phyloP scores from a whole-genome alignment of 2,113 vertebrate genomes.

The Glaucidium brasilianum region DNA sequence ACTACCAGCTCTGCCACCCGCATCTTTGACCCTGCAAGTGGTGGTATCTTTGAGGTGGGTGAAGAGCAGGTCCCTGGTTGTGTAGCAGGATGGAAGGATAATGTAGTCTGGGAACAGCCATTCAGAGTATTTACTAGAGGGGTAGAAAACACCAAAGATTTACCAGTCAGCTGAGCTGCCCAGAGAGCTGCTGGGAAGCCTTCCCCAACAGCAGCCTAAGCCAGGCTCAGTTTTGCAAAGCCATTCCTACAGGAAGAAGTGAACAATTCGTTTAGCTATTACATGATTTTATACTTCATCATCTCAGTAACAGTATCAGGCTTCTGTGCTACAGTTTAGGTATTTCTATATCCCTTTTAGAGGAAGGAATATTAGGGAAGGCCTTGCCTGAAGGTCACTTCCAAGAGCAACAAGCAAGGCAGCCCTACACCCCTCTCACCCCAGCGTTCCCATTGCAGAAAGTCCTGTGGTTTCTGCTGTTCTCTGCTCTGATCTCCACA shows the following conservation, averaged over 20 bases:
- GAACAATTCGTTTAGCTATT: neutral
- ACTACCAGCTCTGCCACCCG: constrained; percentile 79
- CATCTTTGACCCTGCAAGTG: neutral
- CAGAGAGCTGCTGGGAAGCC: neutral
- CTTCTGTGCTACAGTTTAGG: neutral
- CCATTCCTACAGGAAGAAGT: neutral
- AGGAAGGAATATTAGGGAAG: neutral
- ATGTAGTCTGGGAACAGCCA: neutral
- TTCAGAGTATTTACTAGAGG: neutral
- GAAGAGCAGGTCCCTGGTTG: neutral
- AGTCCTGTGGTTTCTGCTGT: neutral
- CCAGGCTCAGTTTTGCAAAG: neutral
- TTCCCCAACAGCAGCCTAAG: neutral
- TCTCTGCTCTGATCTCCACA: neutral
- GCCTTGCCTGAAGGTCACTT: neutral
- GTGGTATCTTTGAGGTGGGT: neutral
- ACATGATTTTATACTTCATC: neutral
- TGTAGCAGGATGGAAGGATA: neutral
- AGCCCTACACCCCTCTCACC: neutral
- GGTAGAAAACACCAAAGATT: neutral
- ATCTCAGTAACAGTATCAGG: neutral
- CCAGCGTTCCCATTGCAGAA: neutral
- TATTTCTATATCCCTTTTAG: neutral
- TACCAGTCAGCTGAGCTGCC: neutral
- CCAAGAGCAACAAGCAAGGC: neutral